Base-by-base conservation (phyloP, 1,140 invertebrate genomes). In the Bombus balteatus region DNA sequence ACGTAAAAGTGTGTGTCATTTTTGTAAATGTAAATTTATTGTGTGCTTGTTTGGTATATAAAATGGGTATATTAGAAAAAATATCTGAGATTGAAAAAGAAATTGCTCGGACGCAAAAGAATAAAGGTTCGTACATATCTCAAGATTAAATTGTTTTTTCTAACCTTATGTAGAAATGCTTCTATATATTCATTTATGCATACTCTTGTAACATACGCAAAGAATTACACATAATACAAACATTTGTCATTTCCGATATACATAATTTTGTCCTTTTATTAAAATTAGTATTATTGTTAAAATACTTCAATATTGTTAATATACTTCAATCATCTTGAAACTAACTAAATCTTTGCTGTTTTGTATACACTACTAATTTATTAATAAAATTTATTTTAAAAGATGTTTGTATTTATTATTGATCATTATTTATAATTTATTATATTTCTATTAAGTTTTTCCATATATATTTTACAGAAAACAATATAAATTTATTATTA, bases 41-140 rank as follows among this genome's bases (percentile, higher is more conserved):
- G 39, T 32, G 57, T 37, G 13, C n/a, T 57, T 70, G 43, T 79
- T 75, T 25, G 25, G 32, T 62, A 77, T 37, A 13, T 59, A 81
- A 59, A 43, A 99, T 99, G 99, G 99, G 99, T 88, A 99, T 99
- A 94, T 95, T 99, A 90, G 99, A 99, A 93, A 99, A 99, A 96
- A 99, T 99, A 94, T 97, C 98, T 1, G 99, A 99, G 96, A 99
- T 99, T 83, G 99, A 99, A 94, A 98, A 97, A 91, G 99, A 99
- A 97, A 99, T 99, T 77, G 97, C 98, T 12, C 96, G 99, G 90
- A 99, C 99, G 41, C 99, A 99, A 95, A 99, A 99, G 95, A 99
- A 99, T 96, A 99, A 99, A 98, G 99, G 99, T 99, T 96, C 90
- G 89, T 82, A 10, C 41, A 32, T 77, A 15, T 28, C 13, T 87